Percentiles rank a stretch among this genome's conserved stretches.
These are phyloP conservation scores for Philhelius pedissequus DNA, from an alignment of 2,888 invertebrate species.

Conservation along the genomic window DNA sequence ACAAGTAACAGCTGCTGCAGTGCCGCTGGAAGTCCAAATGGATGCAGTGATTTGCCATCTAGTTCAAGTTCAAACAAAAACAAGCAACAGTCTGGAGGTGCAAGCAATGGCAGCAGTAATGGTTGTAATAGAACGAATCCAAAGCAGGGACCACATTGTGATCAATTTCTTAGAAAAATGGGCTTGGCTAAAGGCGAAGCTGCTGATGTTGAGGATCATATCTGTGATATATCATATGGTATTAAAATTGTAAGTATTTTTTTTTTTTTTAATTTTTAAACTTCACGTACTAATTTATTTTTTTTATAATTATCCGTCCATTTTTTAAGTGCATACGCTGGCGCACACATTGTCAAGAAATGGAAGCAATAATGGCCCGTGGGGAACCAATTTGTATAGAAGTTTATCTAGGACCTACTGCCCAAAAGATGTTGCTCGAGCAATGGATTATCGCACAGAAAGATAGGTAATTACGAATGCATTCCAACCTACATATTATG, in stretches of 20 bases:
- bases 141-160: constrained; percentile 79
- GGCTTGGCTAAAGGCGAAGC: constrained; percentile 77
- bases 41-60: constrained; percentile 35
- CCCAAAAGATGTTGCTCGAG: constrained; percentile 77
- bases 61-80: constrained; percentile 45
- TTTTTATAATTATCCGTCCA: not conserved
- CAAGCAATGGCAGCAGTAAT: constrained; percentile 6
- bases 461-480: constrained; percentile 76
- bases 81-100: constrained; percentile 7
- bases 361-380: constrained; percentile 76
- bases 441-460: constrained; percentile 78
- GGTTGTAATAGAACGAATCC: constrained; percentile 70
- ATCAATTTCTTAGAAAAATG: constrained; percentile 79
- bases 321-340: constrained; percentile 77
- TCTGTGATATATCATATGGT: constrained; percentile 79
- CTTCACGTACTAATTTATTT: not conserved
- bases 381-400: constrained; percentile 78
- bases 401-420: constrained; percentile 78
- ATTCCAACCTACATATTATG: not conserved
- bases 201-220: constrained; percentile 78
- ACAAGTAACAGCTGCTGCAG: constrained; percentile 31
- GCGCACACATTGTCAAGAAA: constrained; percentile 78
- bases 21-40: constrained; percentile 22
- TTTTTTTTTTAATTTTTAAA: not conserved
- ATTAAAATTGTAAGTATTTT: constrained; percentile 77